Base-by-base conservation (phyloP, 2,888 invertebrate species). In the Luperina testacea region DNA sequence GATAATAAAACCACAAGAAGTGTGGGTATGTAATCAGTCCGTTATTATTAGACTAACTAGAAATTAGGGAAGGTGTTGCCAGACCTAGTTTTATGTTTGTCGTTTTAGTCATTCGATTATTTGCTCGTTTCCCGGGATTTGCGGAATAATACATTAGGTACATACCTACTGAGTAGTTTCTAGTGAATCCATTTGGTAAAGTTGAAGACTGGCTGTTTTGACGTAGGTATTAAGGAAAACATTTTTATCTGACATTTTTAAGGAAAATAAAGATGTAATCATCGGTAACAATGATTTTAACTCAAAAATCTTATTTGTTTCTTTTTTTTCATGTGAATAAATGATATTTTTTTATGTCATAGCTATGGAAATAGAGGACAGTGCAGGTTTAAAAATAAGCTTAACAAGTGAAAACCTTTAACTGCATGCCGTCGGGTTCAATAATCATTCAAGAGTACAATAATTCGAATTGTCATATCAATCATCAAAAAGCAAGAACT, bases 41-140 rank as follows among this genome's bases (percentile, higher is more conserved):
- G 65, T 42, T 85, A 85, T 81, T 67, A 84, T 82, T 85, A 84
- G 82, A 82, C 3, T 80, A 72, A 79, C 72, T 65, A 82, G 83
- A 84, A 85, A 65, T 82, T 80, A 80, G 38, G 53, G 72, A 57
- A 0, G 77, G 42, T 69, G 70, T 57, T 74, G 67, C 27, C 68
- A 74, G 78, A 78, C 32, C 57, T 67, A 75, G 70, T 78, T 75
- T 70, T 24, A 64, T 51, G 42, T 51, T 32, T 48, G 48, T 65
- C 24, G 53, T 32, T 83, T 74, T 51, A 69, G 27, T 32, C 32
- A 51, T 24, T 65, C 32, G 1, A 81, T 74, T 76, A 74, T 68
- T 63, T 13, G 48, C 57, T 24, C 8, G 53, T 45, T 77, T 83
- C 70, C 8, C n/a, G 32, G 70, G 8, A 71, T 72, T 70, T 27